These are phyloP conservation scores for Meloe dianella DNA, from an alignment of 2,888 invertebrate species.

Conservation along the genomic window DNA sequence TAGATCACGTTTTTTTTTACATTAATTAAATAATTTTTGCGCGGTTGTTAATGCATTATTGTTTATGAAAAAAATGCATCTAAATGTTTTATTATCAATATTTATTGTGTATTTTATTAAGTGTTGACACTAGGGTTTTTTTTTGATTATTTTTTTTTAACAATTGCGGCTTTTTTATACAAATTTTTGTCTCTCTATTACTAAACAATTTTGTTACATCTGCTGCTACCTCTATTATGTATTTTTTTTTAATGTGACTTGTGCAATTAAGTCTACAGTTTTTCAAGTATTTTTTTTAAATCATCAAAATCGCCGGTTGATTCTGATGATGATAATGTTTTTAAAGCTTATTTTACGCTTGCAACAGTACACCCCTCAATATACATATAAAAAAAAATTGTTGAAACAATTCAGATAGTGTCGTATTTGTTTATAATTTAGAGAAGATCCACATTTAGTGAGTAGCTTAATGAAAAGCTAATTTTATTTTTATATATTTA, in stretches of 20 bases:
- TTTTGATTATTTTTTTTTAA: neutral
- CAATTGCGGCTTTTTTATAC: slow-evolving; percentile 16
- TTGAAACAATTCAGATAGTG: slow-evolving; percentile 19
- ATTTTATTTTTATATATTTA: slow-evolving; percentile 50
- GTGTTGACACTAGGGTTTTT: slow-evolving; percentile 22
- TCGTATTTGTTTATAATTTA: neutral
- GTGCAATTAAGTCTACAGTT: slow-evolving; percentile 25
- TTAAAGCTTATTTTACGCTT: slow-evolving; percentile 19
- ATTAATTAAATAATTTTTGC: slow-evolving; percentile 34
- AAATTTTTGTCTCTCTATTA: slow-evolving; percentile 19
- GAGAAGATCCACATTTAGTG: slow-evolving; percentile 29
- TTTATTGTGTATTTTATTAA: slow-evolving; percentile 41
- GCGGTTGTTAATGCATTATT: slow-evolving; percentile 48
- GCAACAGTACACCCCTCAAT: slow-evolving; percentile 23
- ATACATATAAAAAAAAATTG: neutral
- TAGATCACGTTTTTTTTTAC: slow-evolving; percentile 36
- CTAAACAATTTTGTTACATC: slow-evolving; percentile 13
- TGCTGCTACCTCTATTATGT: slow-evolving; percentile 29
- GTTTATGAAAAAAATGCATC: slow-evolving; percentile 38
- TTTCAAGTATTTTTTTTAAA: neutral
- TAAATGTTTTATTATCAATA: slow-evolving; percentile 45
- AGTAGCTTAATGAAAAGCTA: slow-evolving; percentile 46
- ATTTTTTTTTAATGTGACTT: neutral
- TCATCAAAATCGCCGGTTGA: slow-evolving; percentile 5
- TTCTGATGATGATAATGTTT: neutral